Conservation (phyloP, 2,888 invertebrate genomes). For the Pocota personata region DNA sequence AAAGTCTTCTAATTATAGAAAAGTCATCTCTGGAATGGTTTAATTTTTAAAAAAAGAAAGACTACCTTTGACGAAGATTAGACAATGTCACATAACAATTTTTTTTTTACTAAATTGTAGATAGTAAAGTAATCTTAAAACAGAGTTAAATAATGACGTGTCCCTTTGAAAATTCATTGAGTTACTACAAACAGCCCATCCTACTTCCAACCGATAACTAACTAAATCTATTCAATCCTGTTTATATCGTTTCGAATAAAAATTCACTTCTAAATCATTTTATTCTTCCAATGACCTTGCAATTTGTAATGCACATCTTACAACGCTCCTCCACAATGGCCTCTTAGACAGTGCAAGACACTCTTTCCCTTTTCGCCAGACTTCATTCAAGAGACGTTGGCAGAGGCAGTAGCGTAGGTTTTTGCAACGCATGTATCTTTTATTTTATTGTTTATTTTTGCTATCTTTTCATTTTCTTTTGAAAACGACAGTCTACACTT, state of each 20-base stretch:
- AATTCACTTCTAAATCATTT: not conserved
- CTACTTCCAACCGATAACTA: too few relatives aligned
- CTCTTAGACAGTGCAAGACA: not conserved
- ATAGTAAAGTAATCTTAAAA: too few relatives aligned
- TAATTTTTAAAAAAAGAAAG: too few relatives aligned
- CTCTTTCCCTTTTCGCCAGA: not conserved
- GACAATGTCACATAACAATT: too few relatives aligned
- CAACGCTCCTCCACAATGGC: not conserved
- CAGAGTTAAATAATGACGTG: too few relatives aligned
- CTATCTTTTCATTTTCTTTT: slow-evolving; percentile 31
- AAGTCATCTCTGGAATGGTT: too few relatives aligned
- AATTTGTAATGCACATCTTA: not conserved
- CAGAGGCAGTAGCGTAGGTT: not conserved
- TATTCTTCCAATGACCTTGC: not conserved
- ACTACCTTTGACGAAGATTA: too few relatives aligned
- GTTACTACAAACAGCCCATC: too few relatives aligned
- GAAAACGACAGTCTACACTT: slow-evolving; percentile 15
- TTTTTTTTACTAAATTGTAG: too few relatives aligned
- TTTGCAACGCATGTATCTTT: slow-evolving; percentile 5
- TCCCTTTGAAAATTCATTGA: too few relatives aligned
- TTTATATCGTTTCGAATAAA: not conserved
- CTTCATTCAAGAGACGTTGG: not conserved
- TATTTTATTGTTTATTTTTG: slow-evolving; percentile 8
- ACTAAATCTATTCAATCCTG: not conserved
- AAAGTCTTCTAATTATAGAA: too few relatives aligned